phyloP scores from a whole-genome alignment of 2,113 vertebrate genomes.

The Natator depressus region DNA sequence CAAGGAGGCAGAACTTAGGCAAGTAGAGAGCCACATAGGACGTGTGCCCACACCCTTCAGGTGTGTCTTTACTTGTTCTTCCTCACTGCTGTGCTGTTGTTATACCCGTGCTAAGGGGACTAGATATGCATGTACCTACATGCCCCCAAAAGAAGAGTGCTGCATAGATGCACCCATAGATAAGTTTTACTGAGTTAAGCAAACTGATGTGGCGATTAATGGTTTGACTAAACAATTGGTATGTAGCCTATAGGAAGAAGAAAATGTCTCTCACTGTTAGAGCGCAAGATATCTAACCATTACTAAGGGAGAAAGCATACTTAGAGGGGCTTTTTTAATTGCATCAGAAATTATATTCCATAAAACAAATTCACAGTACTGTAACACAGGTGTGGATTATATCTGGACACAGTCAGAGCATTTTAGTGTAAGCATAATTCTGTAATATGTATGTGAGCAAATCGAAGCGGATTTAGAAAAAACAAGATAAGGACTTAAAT shows the following conservation, averaged over 20 bases:
- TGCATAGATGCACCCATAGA: not conserved
- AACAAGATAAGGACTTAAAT: conserved; percentile 37
- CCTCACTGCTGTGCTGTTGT: no score
- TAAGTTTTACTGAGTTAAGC: conserved; percentile 23
- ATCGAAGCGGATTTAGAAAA: conserved; percentile 37
- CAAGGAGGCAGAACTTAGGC: not conserved
- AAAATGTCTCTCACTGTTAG: not conserved
- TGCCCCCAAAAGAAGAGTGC: not conserved
- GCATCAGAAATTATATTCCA: conserved; percentile 35
- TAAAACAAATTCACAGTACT: conserved; percentile 32
- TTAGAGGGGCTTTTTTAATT: conserved; percentile 8
- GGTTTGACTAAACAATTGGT: conserved; percentile 40
- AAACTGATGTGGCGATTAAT: conserved; percentile 34
- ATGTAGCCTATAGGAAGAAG: conserved; percentile 18
- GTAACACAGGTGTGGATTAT: conserved; percentile 29
- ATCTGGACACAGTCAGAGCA: conserved; percentile 30
- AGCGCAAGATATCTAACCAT: not conserved
- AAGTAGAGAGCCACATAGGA: not conserved
- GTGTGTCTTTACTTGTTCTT: not conserved
- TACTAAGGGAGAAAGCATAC: not conserved
- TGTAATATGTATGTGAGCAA: conserved; percentile 38
- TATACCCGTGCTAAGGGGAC: no score
- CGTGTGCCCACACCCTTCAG: no score
- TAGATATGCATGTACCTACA: not conserved
- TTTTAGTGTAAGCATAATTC: conserved; percentile 45